Evolutionary conservation across 2,888 invertebrate genomes (phyloP), one percentile per base, ranked within the genome.

Genomic region (Cybosia mesomella): DNA sequence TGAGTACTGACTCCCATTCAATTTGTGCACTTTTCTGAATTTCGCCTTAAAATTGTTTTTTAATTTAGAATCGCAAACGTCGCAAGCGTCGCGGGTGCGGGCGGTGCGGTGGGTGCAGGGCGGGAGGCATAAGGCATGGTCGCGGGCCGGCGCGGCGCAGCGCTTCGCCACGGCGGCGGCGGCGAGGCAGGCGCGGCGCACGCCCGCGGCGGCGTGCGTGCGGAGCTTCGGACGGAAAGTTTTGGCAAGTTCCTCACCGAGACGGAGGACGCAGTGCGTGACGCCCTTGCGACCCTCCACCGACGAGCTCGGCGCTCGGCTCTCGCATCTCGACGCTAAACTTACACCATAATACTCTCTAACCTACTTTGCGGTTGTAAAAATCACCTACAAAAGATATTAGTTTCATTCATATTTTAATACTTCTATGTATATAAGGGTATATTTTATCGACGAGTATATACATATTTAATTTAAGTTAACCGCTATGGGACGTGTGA

Each of bases 311-410:
- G 88, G 86, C 89, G 88, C 89, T 89, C 89, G 90, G 89, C 91
- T 89, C 89, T 91, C 91, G 90, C 91, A 88, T 90, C 89, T 91
- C 87, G 87, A 90, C 89, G 89, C 89, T 91, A 87, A 88, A 90
- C 93, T 92, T 94, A 93, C 90, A 87, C 86, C 83, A 85, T 92
- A 91, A 88, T 88, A 89, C 86, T 89, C 85, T 90, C 91, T 94
- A 94, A 92, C 92, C 94, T 94, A 94, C 94, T 87, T 92, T 94
- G 94, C 94, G 90, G 91, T 95, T 95, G 95, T 95, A 95, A 95
- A 95, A 94, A 94, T 95, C 94, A 91, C 93, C 95, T 95, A 95
- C 95, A 95, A 95, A 95, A 95, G 95, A 95, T 95, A 95, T 95
- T 95, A 95, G 91, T 94, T 95, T 94, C 94, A 92, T 95, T 92